Conservation (phyloP, 1,140 invertebrate genomes). For the Heliconius himera region DNA sequence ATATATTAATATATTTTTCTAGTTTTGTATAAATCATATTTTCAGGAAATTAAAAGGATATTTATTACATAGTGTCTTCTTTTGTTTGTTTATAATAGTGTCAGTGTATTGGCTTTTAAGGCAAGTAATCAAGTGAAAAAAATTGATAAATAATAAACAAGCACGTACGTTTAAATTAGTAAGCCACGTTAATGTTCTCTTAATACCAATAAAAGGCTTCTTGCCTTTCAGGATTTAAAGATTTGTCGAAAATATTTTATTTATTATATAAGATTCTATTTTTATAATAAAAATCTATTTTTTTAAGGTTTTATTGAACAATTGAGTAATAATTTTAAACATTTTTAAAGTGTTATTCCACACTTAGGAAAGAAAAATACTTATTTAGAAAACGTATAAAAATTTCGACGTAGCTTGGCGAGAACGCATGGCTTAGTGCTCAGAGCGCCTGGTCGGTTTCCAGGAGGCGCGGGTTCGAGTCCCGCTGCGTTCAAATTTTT, state of each 20-base stretch:
- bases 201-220: neutral
- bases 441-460: too few species aligned
- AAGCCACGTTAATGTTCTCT: neutral
- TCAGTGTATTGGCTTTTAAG: neutral
- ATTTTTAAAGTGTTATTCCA: too few species aligned
- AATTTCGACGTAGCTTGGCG: too few species aligned
- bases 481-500: too few species aligned
- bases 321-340: too few species aligned
- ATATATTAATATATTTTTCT: too few species aligned
- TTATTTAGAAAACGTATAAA: too few species aligned
- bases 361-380: too few species aligned
- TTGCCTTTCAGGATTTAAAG: neutral
- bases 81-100: neutral
- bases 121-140: neutral
- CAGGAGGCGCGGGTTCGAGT: too few species aligned
- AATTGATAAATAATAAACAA: neutral
- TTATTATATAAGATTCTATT: neutral
- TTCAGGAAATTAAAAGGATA: neutral
- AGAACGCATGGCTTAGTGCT: too few species aligned
- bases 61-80: neutral
- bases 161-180: neutral
- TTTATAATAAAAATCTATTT: neutral
- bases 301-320: neutral
- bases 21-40: neutral
- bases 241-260: neutral